Percentiles rank a stretch among this genome's conserved stretches.
phyloP scores from a whole-genome alignment of 2,888 invertebrate species.

The Chesias legatella region DNA sequence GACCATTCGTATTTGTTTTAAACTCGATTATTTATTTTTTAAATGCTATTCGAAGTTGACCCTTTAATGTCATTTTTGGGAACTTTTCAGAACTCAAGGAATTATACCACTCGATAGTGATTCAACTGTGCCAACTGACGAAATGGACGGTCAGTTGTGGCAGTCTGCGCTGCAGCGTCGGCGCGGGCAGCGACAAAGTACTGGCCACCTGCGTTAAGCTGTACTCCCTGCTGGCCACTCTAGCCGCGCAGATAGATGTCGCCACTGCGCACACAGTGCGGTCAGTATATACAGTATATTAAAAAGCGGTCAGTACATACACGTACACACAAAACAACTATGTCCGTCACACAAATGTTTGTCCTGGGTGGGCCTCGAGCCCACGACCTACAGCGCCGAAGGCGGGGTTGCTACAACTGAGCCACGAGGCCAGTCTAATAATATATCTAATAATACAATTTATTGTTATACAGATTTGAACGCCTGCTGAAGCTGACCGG shows the following conservation, averaged over 20 bases:
- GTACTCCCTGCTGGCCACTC: slow-evolving; percentile 44
- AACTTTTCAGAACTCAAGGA: slow-evolving; percentile 51
- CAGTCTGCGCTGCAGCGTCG: slow-evolving; percentile 48
- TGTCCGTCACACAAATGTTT: too few relatives aligned
- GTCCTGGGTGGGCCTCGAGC: too few relatives aligned
- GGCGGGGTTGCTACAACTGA: too few relatives aligned
- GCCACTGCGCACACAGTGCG: slow-evolving; percentile 36
- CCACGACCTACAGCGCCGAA: too few relatives aligned
- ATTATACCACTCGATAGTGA: slow-evolving; percentile 48
- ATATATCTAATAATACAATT: too few relatives aligned
- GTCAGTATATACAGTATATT: slow-evolving; percentile 23
- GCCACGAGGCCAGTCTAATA: too few relatives aligned
- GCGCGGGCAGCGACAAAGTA: slow-evolving; percentile 51
- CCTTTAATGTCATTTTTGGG: too few relatives aligned
- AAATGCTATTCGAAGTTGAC: too few relatives aligned
- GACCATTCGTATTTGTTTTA: too few relatives aligned
- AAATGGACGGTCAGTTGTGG: slow-evolving; percentile 37
- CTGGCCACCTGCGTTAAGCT: slow-evolving; percentile 43
- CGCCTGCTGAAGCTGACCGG: slow-evolving; percentile 80
- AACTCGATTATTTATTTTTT: too few relatives aligned
- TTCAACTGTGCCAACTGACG: slow-evolving; percentile 54
- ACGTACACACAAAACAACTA: too few relatives aligned
- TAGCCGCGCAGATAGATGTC: slow-evolving; percentile 42
- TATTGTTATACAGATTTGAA: slow-evolving; percentile 78
- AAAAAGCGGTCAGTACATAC: too few relatives aligned